These are phyloP conservation scores for Mythimna loreyi DNA, from an alignment of 2,888 invertebrate genomes.

Conservation along the genomic window DNA sequence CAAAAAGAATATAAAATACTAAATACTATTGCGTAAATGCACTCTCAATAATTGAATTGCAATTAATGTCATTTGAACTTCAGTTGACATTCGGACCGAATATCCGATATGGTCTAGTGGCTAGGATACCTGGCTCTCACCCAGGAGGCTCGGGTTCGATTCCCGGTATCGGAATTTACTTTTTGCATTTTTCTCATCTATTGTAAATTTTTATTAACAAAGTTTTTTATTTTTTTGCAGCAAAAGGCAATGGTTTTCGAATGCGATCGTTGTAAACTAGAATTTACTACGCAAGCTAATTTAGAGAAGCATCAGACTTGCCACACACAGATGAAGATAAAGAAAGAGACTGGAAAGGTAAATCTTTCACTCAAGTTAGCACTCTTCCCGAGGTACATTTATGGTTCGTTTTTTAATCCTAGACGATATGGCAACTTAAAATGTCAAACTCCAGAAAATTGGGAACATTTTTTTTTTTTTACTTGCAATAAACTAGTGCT, in stretches of 20 bases:
- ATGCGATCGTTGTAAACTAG: conserved; percentile 69
- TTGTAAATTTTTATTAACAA: background rate
- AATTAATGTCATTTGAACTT: too few relatives aligned
- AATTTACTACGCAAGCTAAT: conserved; percentile 58
- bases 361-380: conserved; percentile 7
- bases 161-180: conserved; percentile 90
- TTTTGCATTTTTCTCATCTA: conserved; percentile 31
- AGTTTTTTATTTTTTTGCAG: conserved; percentile 23
- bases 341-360: conserved; percentile 52
- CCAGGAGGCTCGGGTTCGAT: conserved; percentile 92
- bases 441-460: too few relatives aligned
- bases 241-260: conserved; percentile 22
- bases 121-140: conserved; percentile 94
- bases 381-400: too few relatives aligned
- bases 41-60: too few relatives aligned
- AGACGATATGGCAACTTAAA: too few relatives aligned
- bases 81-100: too few relatives aligned
- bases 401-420: too few relatives aligned
- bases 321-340: conserved; percentile 55
- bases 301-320: conserved; percentile 65
- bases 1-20: too few relatives aligned
- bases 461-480: too few relatives aligned
- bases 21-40: too few relatives aligned
- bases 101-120: conserved; percentile 91
- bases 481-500: too few relatives aligned